Evolutionary conservation across 2,888 invertebrate genomes (phyloP).

Genomic region (Seladonia tumulorum): DNA sequence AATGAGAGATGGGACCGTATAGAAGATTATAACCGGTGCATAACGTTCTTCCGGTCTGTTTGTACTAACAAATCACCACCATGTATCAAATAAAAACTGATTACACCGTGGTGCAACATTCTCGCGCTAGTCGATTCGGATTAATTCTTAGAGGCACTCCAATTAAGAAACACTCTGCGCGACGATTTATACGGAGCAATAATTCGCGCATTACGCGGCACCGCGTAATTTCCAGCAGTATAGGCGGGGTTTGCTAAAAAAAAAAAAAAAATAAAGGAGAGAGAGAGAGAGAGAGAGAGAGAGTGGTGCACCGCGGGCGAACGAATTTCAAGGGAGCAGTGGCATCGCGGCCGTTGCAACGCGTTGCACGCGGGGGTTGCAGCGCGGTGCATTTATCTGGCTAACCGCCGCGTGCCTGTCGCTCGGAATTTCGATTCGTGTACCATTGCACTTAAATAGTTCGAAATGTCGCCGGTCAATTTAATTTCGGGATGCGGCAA

Average conservation of each 20-base stretch:
- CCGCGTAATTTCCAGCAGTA: slow-evolving; percentile 13
- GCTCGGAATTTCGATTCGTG: slow-evolving; percentile 73
- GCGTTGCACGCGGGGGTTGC: slow-evolving; percentile 25
- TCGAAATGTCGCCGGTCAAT: slow-evolving; percentile 71
- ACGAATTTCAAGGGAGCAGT: slow-evolving; percentile 19
- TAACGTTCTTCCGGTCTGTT: neutral
- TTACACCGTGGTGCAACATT: neutral
- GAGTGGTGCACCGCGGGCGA: neutral
- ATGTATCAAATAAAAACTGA: neutral
- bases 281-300: neutral
- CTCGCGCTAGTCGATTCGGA: neutral
- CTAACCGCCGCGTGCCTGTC: slow-evolving; percentile 71
- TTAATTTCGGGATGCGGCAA: slow-evolving; percentile 70
- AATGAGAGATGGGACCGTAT: neutral
- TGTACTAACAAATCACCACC: neutral
- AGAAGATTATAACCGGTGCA: neutral
- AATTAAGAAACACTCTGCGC: neutral
- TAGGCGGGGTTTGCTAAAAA: neutral
- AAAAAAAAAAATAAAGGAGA: neutral
- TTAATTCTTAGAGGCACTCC: neutral
- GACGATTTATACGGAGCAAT: slow-evolving; percentile 10
- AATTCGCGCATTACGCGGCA: slow-evolving; percentile 10
- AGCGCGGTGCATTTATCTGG: slow-evolving; percentile 66
- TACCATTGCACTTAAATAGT: slow-evolving; percentile 73
- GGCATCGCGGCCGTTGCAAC: neutral